Evolutionary conservation across 92 coral and sea anemone species (phyloP), one percentile per base, ranked within the genome.

Genomic region (Anthopleura xanthogrammica): DNA sequence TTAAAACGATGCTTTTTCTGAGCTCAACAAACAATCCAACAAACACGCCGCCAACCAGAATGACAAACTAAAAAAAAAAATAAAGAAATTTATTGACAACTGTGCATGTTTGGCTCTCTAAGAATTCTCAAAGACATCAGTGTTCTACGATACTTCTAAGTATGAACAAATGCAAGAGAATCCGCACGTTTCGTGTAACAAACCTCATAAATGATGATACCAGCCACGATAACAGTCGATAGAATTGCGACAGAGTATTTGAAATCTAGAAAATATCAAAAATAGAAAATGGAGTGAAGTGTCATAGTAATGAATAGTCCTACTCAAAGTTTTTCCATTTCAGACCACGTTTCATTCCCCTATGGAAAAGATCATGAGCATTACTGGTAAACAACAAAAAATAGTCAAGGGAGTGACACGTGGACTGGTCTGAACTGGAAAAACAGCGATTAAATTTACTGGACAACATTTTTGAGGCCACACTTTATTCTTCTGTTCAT

Each of bases 161-260:
- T 29, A 29, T 29, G 36, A 29, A 29, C 36, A 29, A 29, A 29
- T 29, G 36, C 36, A 29, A 29, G 36, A 29, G 36, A 29, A 29
- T 1, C 36, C 36, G 36, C 36, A 29, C 36, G 36, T 29, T 29
- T 29, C 36, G 8, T 2, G 16, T 19, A 46, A 52, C 11, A 7
- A 68, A 87, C 90, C 87, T 83, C 80, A 72, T 87, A 87, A 58
- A 87, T 83, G 24, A 87, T 78, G 29, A 87, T 79, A 11, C 83
- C 83, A 52, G 83, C 56, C 22, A 87, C 87, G 39, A 87, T 71
- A 16, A 87, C 90, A 20, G 90, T 87, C 16, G 90, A 77, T 3
- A 87, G 68, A 3, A 87, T 77, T 4, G 81, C 76, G 20, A 87
- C 90, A 46, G 90, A 83, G 72, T 83, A 87, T 75, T 87, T 83